A percentile compares a stretch with the other conserved stretches of the same genome.
These are phyloP conservation scores for Hydropotes inermis DNA, from an alignment of 2,113 vertebrate genomes.

Conservation along the genomic window DNA sequence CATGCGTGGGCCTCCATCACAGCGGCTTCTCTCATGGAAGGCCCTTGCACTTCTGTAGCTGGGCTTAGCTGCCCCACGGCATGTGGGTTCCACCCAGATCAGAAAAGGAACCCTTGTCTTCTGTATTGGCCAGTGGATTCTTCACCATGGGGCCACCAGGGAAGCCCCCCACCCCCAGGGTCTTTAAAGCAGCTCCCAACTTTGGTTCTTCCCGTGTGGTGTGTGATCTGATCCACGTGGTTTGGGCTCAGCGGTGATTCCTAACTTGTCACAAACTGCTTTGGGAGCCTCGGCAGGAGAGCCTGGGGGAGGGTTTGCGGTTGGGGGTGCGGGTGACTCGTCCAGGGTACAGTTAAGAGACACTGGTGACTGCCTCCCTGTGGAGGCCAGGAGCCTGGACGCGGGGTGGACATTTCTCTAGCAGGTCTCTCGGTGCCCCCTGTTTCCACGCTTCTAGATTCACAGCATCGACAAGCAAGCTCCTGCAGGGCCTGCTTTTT, in stretches of 20 bases:
- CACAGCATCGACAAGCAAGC: too few species aligned
- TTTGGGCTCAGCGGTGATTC: background rate
- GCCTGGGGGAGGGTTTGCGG: background rate
- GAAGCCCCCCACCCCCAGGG: background rate
- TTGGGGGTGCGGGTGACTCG: fast-evolving
- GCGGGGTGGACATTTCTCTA: background rate
- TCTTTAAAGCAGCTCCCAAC: background rate
- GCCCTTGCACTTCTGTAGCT: background rate
- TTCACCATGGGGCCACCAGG: background rate
- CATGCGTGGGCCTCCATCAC: background rate
- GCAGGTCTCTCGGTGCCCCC: background rate
- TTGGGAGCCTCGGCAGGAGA: background rate
- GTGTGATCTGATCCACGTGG: background rate
- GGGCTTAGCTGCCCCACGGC: background rate
- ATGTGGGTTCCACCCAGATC: background rate
- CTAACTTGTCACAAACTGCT: background rate
- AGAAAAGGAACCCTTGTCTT: background rate
- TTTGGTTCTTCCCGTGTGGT: background rate
- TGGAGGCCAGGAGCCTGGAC: background rate
- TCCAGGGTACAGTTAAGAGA: background rate
- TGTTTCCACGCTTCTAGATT: background rate
- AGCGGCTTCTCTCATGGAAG: background rate
- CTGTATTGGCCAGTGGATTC: background rate
- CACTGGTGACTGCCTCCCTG: background rate
- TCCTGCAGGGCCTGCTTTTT: background rate